Conservation (phyloP, 2,797 vertebrate genomes). For the Gambelia wislizenii region DNA sequence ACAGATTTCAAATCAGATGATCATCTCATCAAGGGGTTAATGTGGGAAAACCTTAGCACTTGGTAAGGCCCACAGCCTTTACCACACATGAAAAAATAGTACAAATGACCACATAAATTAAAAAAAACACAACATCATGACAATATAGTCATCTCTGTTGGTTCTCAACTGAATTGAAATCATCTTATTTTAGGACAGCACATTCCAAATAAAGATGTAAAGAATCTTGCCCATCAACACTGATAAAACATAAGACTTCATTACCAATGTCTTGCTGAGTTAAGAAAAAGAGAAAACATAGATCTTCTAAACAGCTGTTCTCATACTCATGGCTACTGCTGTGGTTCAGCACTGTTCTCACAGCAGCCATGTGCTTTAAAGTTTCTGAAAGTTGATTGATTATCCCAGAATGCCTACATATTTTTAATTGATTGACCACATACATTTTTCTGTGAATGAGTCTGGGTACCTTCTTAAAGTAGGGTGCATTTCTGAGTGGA, state of each 20-base stretch:
- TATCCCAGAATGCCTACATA: slow-evolving; percentile 78
- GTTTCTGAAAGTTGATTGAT: slow-evolving; percentile 79
- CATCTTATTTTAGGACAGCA: background rate
- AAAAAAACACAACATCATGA: background rate
- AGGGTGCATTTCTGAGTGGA: slow-evolving; percentile 75
- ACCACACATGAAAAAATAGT: background rate
- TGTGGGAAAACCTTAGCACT: background rate
- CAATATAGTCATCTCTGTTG: background rate
- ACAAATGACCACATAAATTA: background rate
- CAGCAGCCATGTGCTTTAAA: slow-evolving; percentile 71
- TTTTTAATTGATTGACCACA: slow-evolving; percentile 81
- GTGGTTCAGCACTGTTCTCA: slow-evolving; percentile 64
- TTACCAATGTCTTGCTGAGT: slow-evolving; percentile 46
- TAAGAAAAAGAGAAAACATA: slow-evolving; percentile 43
- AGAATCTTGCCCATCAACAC: background rate
- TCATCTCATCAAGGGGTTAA: background rate
- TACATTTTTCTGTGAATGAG: slow-evolving; percentile 76
- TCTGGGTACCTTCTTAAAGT: slow-evolving; percentile 80
- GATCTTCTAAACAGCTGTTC: slow-evolving; percentile 67
- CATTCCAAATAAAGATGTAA: background rate
- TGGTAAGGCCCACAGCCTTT: background rate
- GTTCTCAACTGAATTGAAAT: background rate
- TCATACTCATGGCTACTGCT: slow-evolving; percentile 41
- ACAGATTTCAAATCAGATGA: background rate
- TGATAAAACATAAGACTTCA: slow-evolving; percentile 54